Percentiles rank a stretch among this genome's conserved stretches.
These are phyloP conservation scores for Pygmarrhopalites habei DNA, from an alignment of 1,140 invertebrate species.

Conservation along the genomic window DNA sequence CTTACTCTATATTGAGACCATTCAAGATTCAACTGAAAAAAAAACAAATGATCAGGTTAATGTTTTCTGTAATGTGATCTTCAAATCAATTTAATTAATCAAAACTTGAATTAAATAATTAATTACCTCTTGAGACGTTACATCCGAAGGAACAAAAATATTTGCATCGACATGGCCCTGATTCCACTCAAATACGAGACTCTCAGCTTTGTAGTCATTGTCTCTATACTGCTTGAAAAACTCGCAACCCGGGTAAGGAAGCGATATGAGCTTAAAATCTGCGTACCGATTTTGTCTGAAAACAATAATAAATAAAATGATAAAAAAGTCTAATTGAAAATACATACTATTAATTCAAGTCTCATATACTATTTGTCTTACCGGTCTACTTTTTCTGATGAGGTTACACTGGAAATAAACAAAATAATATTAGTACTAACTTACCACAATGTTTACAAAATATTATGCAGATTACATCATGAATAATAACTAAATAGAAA, in stretches of 20 bases:
- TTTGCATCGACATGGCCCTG: constrained; percentile 65
- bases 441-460: too few relatives aligned
- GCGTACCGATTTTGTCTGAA: constrained; percentile 69
- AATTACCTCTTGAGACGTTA: constrained; percentile 53
- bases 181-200: constrained; percentile 68
- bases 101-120: too few relatives aligned
- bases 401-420: constrained; percentile 60
- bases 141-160: constrained; percentile 60
- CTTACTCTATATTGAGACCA: constrained; percentile 67
- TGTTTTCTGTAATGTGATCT: too few relatives aligned
- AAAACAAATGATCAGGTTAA: too few relatives aligned
- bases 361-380: too few relatives aligned
- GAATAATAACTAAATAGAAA: too few relatives aligned
- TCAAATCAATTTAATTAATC: too few relatives aligned
- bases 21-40: constrained; percentile 57
- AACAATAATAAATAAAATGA: too few relatives aligned
- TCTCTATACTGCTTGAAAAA: constrained; percentile 69
- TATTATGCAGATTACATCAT: too few relatives aligned
- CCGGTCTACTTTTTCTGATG: constrained; percentile 80
- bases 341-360: too few relatives aligned
- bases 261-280: constrained; percentile 64
- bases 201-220: constrained; percentile 60
- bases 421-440: background rate
- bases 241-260: constrained; percentile 79
- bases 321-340: too few relatives aligned